Evolutionary conservation across 2,113 vertebrate species (phyloP).

Genomic region (Clarias batrachus): DNA sequence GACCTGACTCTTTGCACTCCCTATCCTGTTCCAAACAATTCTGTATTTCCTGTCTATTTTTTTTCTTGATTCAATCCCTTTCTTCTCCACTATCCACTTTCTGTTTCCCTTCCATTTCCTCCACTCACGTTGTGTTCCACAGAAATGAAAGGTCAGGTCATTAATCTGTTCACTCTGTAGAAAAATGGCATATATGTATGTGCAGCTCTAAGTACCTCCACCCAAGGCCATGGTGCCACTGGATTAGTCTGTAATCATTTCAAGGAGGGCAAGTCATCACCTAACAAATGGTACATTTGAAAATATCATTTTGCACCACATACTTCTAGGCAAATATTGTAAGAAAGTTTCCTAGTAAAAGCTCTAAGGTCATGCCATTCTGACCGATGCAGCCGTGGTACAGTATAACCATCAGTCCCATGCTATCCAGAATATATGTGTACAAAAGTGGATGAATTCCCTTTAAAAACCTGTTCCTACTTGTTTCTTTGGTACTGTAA

Average conservation of each 20-base stretch:
- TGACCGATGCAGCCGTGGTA: not conserved
- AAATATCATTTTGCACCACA: not conserved
- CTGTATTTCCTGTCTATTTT: constrained; percentile 9
- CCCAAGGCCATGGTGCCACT: not conserved
- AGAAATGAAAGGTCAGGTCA: constrained; percentile 57
- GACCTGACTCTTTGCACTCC: constrained; percentile 21
- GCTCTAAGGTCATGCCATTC: not conserved
- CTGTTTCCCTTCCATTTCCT: constrained; percentile 35
- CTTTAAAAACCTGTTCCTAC: not conserved
- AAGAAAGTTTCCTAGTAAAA: not conserved
- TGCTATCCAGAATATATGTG: not conserved
- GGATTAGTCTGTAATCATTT: not conserved
- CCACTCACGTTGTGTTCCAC: constrained; percentile 18
- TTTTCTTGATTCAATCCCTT: constrained; percentile 2
- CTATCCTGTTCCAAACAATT: constrained; percentile 8
- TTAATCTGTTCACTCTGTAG: constrained; percentile 47
- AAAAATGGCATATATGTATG: constrained; percentile 34
- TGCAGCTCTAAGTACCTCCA: not conserved
- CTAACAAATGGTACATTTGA: constrained; percentile 16
- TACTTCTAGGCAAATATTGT: not conserved
- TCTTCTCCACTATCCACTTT: not conserved
- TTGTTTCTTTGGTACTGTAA: not conserved
- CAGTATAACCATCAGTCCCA: not conserved
- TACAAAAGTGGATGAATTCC: not conserved
- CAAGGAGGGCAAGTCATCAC: not conserved